These are phyloP conservation scores for Jacana jacana DNA, from an alignment of 2,113 vertebrate species.

Conservation along the genomic window DNA sequence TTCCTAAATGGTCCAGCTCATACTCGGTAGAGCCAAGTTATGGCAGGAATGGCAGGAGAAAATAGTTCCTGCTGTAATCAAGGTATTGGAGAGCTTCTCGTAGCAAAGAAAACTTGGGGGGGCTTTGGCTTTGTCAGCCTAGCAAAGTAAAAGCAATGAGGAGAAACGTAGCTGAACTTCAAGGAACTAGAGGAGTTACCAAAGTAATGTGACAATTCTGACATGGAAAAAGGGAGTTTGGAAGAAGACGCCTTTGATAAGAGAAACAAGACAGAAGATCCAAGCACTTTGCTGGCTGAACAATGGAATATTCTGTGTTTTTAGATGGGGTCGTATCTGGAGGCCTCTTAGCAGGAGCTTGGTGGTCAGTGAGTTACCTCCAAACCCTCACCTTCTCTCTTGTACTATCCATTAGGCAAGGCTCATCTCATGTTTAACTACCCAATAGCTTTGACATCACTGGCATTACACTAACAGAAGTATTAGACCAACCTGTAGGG, in stretches of 20 bases:
- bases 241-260: neutral
- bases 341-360: neutral
- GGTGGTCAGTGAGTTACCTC: neutral
- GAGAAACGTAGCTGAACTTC: neutral
- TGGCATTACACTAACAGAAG: neutral
- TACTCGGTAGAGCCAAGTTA: neutral
- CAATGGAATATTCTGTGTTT: accelerated
- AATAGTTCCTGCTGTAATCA: neutral
- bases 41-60: neutral
- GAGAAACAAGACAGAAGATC: neutral
- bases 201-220: neutral
- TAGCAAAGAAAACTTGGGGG: neutral
- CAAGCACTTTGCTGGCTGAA: neutral
- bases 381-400: neutral
- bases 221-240: neutral
- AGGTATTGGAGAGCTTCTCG: neutral
- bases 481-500: neutral
- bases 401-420: neutral
- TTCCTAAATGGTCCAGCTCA: neutral
- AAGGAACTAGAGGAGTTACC: neutral
- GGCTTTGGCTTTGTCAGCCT: neutral
- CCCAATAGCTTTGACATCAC: neutral
- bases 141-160: neutral
- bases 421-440: neutral
- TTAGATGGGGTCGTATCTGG: neutral